Conservation (phyloP, 2,797 vertebrate species). For the Channallabes apus region DNA sequence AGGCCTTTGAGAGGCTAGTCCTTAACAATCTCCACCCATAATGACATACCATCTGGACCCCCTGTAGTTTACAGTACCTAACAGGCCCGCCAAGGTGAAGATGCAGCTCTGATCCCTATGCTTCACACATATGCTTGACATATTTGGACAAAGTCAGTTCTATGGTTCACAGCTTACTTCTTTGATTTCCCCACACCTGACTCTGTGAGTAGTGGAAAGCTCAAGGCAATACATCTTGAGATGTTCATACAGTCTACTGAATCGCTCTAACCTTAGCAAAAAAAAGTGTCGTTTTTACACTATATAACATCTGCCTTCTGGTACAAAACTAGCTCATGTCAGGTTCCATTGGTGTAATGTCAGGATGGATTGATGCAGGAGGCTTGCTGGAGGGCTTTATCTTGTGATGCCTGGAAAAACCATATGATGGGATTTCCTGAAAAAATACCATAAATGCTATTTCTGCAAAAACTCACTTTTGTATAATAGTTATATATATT, state of each 20-base stretch:
- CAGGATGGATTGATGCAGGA: background rate
- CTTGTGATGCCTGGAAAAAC: background rate
- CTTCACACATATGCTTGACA: conserved; percentile 9
- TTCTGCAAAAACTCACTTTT: too few relatives aligned
- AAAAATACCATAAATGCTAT: too few relatives aligned
- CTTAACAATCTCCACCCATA: conserved; percentile 21
- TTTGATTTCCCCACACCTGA: conserved; percentile 5
- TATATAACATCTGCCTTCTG: background rate
- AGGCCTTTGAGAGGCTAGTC: conserved; percentile 40
- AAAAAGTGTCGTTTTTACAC: background rate
- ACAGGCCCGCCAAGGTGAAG: conserved; percentile 23
- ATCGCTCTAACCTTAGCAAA: conserved; percentile 7
- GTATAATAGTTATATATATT: too few relatives aligned
- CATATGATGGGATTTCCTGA: background rate
- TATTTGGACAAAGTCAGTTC: conserved; percentile 11
- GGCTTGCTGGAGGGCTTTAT: conserved; percentile 21
- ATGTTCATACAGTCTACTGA: background rate
- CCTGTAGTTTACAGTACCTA: conserved; percentile 24
- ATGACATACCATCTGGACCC: conserved; percentile 38
- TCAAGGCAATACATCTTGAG: conserved; percentile 17
- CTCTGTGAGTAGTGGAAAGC: background rate
- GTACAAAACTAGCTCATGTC: conserved; percentile 14
- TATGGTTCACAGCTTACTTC: background rate
- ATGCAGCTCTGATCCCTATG: conserved; percentile 15
- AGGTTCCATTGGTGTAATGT: conserved; percentile 4